A percentile compares a stretch with the other conserved stretches of the same genome.
Evolutionary conservation across 1,140 invertebrate species (phyloP).

Genomic region (Homalodisca vitripennis): DNA sequence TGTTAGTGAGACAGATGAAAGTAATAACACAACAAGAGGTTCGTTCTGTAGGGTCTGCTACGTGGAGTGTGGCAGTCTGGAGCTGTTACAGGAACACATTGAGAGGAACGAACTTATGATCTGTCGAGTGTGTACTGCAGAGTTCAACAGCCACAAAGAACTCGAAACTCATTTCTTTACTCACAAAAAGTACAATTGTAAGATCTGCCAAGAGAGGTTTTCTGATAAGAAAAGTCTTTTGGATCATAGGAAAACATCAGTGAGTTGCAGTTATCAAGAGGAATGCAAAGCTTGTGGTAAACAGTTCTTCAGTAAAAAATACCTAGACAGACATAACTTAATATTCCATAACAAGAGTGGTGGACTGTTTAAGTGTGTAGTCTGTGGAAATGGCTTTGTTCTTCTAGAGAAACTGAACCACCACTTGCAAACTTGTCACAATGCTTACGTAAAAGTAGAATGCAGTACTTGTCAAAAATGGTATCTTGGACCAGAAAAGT

Average conservation of each 20-base stretch:
- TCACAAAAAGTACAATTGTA: constrained; percentile 2
- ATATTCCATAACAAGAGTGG: background rate
- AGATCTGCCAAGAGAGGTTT: background rate
- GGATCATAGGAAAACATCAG: background rate
- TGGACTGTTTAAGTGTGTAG: background rate
- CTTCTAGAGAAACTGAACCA: background rate
- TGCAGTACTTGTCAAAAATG: background rate
- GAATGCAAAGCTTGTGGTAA: background rate
- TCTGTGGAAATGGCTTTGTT: background rate
- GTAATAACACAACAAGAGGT: too few relatives aligned
- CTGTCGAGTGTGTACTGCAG: background rate
- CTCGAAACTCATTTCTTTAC: background rate
- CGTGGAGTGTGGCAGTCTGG: too few relatives aligned
- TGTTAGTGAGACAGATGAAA: too few relatives aligned
- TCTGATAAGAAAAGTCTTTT: background rate
- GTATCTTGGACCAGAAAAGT: background rate
- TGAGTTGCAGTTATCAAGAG: background rate
- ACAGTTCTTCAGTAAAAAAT: background rate
- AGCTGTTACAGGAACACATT: background rate
- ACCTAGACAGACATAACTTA: background rate
- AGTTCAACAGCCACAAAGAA: background rate
- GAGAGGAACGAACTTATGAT: background rate
- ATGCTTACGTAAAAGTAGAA: background rate
- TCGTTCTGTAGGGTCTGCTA: too few relatives aligned
- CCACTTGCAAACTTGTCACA: background rate